phyloP scores from a whole-genome alignment of 2,113 vertebrate species.

The Ammodytes marinus region DNA sequence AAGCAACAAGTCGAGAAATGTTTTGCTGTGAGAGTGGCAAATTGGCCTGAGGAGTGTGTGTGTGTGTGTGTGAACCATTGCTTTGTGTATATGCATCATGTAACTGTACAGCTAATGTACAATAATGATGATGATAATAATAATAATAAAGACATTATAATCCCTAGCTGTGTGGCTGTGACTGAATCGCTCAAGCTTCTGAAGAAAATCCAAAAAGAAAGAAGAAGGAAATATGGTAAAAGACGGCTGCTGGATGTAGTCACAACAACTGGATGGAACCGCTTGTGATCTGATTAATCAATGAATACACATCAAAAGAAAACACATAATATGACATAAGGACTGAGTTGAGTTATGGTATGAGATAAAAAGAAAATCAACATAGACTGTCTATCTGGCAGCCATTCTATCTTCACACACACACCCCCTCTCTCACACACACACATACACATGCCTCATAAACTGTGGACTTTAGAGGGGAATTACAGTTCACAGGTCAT shows the following conservation, averaged over 20 bases:
- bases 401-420: not conserved
- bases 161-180: slow-evolving; percentile 15
- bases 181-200: not conserved
- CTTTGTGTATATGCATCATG: slow-evolving; percentile 62
- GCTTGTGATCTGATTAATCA: no score
- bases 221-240: not conserved
- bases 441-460: slow-evolving; percentile 6
- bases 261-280: not conserved
- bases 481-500: not conserved
- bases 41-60: slow-evolving; percentile 30
- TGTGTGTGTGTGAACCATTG: slow-evolving; percentile 38
- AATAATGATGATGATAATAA: slow-evolving; percentile 74
- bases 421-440: not conserved
- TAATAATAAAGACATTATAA: slow-evolving; percentile 69
- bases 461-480: slow-evolving; percentile 56
- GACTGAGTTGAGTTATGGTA: not conserved
- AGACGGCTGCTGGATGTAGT: not conserved
- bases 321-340: not conserved
- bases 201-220: not conserved
- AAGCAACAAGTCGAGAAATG: slow-evolving; percentile 46
- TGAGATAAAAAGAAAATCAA: not conserved
- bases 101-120: slow-evolving; percentile 58
- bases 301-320: not conserved
- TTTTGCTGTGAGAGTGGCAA: slow-evolving; percentile 50
- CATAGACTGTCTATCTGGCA: not conserved